Percentiles rank a stretch among this genome's conserved stretches.
Evolutionary conservation across 2,888 invertebrate species (phyloP).

Genomic region (Morpho helenor): DNA sequence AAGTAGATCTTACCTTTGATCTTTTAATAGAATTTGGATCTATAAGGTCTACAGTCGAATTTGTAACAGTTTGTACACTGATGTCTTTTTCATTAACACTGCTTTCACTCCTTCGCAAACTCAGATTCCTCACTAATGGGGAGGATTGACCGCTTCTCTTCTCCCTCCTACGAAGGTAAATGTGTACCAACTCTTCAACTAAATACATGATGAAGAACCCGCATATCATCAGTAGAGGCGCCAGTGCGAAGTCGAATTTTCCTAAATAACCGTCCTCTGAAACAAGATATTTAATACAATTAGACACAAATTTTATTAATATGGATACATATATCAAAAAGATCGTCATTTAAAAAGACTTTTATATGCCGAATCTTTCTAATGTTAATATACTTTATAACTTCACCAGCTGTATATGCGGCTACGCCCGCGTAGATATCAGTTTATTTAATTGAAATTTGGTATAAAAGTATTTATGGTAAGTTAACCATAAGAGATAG

Average conservation of each 20-base stretch:
- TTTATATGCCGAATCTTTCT: too few relatives aligned
- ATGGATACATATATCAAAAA: neutral
- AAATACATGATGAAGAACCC: slow-evolving; percentile 89
- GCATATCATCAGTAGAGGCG: slow-evolving; percentile 85
- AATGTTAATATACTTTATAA: too few relatives aligned
- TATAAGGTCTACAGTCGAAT: slow-evolving; percentile 67
- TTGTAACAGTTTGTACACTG: slow-evolving; percentile 53
- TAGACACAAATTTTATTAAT: neutral
- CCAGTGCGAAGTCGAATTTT: slow-evolving; percentile 80
- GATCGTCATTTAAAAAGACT: neutral
- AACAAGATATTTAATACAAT: slow-evolving; percentile 20
- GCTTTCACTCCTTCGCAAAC: slow-evolving; percentile 55
- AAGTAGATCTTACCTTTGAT: slow-evolving; percentile 34
- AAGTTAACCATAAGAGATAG: too few relatives aligned
- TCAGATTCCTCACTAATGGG: slow-evolving; percentile 64
- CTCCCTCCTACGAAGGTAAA: slow-evolving; percentile 78
- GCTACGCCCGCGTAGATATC: too few relatives aligned
- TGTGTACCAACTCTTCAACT: slow-evolving; percentile 88
- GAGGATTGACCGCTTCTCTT: slow-evolving; percentile 45
- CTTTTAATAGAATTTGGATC: slow-evolving; percentile 47
- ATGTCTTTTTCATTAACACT: slow-evolving; percentile 26
- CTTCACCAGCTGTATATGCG: too few relatives aligned
- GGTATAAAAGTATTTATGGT: too few relatives aligned
- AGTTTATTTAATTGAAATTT: too few relatives aligned
- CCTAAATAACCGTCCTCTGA: slow-evolving; percentile 60